Base-by-base conservation (phyloP, 2,888 invertebrate genomes). In the Drosophila suboccidentalis region DNA sequence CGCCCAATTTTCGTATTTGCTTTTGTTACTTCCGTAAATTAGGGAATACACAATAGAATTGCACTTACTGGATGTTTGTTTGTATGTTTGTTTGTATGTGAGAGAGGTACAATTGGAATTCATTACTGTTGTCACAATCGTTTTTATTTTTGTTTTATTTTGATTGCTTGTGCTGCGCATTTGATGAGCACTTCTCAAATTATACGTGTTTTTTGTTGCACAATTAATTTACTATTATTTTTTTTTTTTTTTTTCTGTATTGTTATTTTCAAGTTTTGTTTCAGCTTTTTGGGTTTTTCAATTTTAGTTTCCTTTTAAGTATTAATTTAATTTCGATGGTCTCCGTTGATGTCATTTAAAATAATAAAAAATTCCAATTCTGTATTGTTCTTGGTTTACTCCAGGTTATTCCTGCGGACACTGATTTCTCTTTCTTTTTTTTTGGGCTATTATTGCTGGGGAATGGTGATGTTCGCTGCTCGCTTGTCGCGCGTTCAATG, bases 401-500 rank as follows among this genome's bases (percentile, higher is more conserved):
- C 43, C 22, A 32, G 55, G 53, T 38, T 26, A 17, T 22, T 38
- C 64, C 50, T 34, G 44, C 57, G 54, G 58, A 57, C 63, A 78
- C 47, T 61, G 79, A 49, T 62, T 69, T 55, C 8, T 50, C 29
- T 57, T 73, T 13, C 6, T 39, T 17, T 9, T 19, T 43, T 51
- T 60, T 60, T 47, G 39, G 49, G 39, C 19, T 60, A 36, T 46
- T 49, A 29, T 44, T 53, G 60, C 53, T 78, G 62, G 71, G 71
- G 58, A 71, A 71, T 77, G 71, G 62, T 66, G 86, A 88, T 90
- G 90, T 87, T 82, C 70, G 67, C 90, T 68, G 82, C 70, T 86
- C 66, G 90, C 82, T 82, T 85, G 91, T 82, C 90, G 80, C 81
- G 84, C 84, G 84, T 91, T 90, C 91, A 91, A 90, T 90, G 90